A percentile compares a stretch with the other conserved stretches of the same genome.
phyloP scores from a whole-genome alignment of 2,113 vertebrate species.

The Erythrolamprus reginae region DNA sequence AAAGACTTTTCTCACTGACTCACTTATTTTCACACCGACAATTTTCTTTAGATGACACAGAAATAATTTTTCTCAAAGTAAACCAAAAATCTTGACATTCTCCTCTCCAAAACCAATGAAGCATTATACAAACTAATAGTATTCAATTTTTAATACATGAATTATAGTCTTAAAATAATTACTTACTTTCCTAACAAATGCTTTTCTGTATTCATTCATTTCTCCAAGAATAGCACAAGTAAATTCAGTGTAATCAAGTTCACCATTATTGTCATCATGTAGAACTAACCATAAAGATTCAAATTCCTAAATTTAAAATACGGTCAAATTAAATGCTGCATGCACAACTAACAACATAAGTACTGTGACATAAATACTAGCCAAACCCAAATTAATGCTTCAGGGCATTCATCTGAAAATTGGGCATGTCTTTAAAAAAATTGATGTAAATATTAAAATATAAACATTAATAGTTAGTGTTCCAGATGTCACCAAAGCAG shows the following conservation, averaged over 20 bases:
- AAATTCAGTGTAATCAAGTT: constrained; percentile 66
- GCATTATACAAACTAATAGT: neutral
- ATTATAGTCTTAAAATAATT: constrained; percentile 19
- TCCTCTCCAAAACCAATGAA: neutral
- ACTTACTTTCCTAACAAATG: constrained; percentile 77
- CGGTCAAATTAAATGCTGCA: neutral
- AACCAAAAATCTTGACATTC: neutral
- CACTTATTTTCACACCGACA: constrained; percentile 5
- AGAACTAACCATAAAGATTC: constrained; percentile 70
- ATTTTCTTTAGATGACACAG: neutral
- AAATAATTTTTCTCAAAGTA: neutral
- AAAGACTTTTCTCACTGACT: constrained; percentile 17
- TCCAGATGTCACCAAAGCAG: neutral
- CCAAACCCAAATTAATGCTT: neutral
- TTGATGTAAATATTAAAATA: neutral
- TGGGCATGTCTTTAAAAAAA: neutral
- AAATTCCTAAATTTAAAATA: constrained; percentile 69
- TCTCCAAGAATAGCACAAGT: constrained; percentile 70
- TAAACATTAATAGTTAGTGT: neutral
- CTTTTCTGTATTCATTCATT: constrained; percentile 80
- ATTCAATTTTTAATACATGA: neutral
- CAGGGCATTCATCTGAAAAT: neutral
- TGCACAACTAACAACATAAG: neutral
- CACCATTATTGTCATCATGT: constrained; percentile 41
- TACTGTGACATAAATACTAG: neutral